A percentile compares a stretch with the other conserved stretches of the same genome.
These are phyloP conservation scores for Tenthredo mesomela DNA, from an alignment of 2,888 invertebrate genomes.

Conservation along the genomic window DNA sequence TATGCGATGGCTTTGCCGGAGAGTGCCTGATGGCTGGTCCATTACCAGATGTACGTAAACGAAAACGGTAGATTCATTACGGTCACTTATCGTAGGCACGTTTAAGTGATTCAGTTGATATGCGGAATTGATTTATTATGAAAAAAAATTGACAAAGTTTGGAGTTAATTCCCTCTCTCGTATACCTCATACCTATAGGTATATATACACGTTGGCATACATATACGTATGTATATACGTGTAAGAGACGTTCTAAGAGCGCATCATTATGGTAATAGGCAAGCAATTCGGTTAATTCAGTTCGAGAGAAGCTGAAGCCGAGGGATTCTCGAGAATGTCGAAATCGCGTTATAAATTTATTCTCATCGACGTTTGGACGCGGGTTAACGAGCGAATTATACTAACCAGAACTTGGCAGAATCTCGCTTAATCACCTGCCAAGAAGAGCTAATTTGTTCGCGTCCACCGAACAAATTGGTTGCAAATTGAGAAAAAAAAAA, in stretches of 20 bases:
- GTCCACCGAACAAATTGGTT: conserved; percentile 52
- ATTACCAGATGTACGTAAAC: conserved; percentile 27
- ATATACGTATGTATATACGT: not conserved
- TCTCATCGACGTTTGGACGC: conserved; percentile 45
- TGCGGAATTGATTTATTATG: not conserved
- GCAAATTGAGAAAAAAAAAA: conserved; percentile 45
- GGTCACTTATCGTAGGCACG: conserved; percentile 5
- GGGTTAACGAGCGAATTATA: conserved; percentile 52
- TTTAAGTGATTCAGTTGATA: not conserved
- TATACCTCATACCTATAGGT: not conserved
- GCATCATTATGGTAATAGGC: conserved; percentile 35
- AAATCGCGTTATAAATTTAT: conserved; percentile 46
- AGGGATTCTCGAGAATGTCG: conserved; percentile 38
- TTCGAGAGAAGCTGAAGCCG: conserved; percentile 8
- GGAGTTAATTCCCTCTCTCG: not conserved
- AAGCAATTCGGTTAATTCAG: conserved; percentile 27
- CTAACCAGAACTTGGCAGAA: conserved; percentile 49
- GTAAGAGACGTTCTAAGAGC: conserved; percentile 15
- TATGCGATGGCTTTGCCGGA: not conserved
- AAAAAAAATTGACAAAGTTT: not conserved
- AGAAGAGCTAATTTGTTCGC: conserved; percentile 51
- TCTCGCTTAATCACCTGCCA: conserved; percentile 51
- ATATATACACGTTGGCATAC: not conserved
- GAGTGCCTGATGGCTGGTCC: conserved; percentile 9
- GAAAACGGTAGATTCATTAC: conserved; percentile 36